Base-by-base conservation (phyloP, 1,140 invertebrate genomes). In the Drosophila pachea region DNA sequence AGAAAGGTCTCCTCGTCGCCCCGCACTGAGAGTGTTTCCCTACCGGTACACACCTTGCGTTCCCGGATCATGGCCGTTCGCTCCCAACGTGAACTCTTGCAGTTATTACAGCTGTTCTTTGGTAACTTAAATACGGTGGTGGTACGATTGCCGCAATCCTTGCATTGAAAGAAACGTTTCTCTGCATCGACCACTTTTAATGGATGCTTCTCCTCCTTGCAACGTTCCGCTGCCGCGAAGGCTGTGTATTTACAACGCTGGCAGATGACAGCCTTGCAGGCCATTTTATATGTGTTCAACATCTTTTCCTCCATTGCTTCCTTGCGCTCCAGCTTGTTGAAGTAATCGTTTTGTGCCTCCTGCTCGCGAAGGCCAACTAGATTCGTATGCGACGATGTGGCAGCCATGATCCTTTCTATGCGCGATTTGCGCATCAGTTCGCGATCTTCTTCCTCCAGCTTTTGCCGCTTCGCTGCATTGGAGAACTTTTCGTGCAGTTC, bases 301-400 rank as follows among this genome's bases (percentile, higher is more conserved):
- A 98, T 97, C 90, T 98, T 98, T 59, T 97, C 94, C 88, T 98
- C 97, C 92, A 98, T 93, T 72, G 92, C 92, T 90, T 99, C 97
- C 84, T 97, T 98, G 68, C 94, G 93, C 89, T 98, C 97, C 53
- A 98, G 88, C 84, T 95, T 95, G 65, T 93, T 92, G 71, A 98
- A 98, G 88, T 98, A 98, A 74, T 95, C 94, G 12, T 97, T 95
- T 83, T 95, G 91, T 62, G 93, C 93, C 76, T 95, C 92, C 53
- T 93, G 90, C 52, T 97, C 93, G 32, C 93, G 92, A 68, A 92
- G 90, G 76, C 95, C 91, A 4, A 97, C 91, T 11, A 97, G 90
- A 87, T 95, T 93, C 5, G 91, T 90, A 89, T 98, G 95, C 22
- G 92, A 90, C 0, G 96, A 97, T 53, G 93, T 94, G 0, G 92